phyloP scores from a whole-genome alignment of 2,797 vertebrate genomes.

The Dromococcyx pavoninus region DNA sequence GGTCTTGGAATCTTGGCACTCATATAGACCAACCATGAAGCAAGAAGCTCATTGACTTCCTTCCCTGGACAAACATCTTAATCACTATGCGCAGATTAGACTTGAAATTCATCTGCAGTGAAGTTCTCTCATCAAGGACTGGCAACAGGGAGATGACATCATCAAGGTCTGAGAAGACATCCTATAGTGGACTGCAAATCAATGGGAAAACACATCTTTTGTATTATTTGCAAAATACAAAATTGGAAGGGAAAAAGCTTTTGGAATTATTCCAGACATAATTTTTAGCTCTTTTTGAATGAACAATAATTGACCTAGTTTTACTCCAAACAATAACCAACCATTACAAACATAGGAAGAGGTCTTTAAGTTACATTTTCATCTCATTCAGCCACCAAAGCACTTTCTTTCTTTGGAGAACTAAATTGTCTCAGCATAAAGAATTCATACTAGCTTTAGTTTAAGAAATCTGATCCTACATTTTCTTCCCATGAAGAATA shows the following conservation, averaged over 20 bases:
- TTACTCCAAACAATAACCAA: neutral
- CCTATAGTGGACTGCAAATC: neutral
- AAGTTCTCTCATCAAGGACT: neutral
- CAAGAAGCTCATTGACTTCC: accelerated
- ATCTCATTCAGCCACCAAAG: neutral
- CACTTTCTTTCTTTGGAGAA: neutral
- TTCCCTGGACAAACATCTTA: neutral
- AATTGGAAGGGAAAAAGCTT: neutral
- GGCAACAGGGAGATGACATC: neutral
- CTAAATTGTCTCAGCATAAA: constrained; percentile 28
- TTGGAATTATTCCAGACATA: constrained; percentile 28
- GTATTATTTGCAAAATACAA: neutral
- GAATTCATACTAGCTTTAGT: constrained; percentile 9
- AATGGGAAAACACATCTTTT: neutral
- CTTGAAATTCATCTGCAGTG: neutral
- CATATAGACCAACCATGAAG: neutral
- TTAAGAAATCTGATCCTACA: constrained; percentile 51
- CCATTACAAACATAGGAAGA: neutral
- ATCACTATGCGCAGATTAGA: neutral
- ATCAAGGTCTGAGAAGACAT: neutral
- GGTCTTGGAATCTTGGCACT: neutral
- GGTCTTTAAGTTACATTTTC: neutral
- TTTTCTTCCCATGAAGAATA: constrained; percentile 49
- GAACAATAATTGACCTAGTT: constrained; percentile 39
- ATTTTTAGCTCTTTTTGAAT: constrained; percentile 33